phyloP scores from a whole-genome alignment of 2,888 invertebrate genomes.

The Drosophila siamana region DNA sequence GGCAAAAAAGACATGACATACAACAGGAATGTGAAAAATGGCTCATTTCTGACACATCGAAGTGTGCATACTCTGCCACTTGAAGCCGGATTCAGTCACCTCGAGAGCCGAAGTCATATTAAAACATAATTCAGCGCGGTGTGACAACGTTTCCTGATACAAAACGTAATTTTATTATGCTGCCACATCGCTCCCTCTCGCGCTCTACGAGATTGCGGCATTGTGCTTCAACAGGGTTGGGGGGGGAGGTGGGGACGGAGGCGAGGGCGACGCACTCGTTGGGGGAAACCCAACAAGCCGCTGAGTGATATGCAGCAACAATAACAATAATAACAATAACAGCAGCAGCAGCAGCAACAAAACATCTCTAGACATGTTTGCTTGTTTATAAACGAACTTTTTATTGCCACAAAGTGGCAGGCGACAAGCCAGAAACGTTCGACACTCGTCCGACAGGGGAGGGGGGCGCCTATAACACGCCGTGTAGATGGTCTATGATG shows the following conservation, averaged over 20 bases:
- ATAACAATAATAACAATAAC: slow-evolving; percentile 40
- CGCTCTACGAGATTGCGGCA: slow-evolving; percentile 2
- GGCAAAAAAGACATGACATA: slow-evolving; percentile 24
- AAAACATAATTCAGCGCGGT: background rate
- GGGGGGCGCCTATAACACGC: too few relatives aligned
- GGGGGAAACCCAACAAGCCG: slow-evolving; percentile 57
- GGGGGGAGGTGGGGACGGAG: background rate
- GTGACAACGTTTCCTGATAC: background rate
- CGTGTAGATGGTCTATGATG: background rate
- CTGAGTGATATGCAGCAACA: slow-evolving; percentile 63
- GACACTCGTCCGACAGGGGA: slow-evolving; percentile 9
- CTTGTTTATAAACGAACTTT: slow-evolving; percentile 77
- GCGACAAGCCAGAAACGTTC: slow-evolving; percentile 65
- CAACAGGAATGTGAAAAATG: slow-evolving; percentile 28
- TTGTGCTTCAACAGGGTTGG: slow-evolving; percentile 4
- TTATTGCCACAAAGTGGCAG: slow-evolving; percentile 76
- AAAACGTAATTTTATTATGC: slow-evolving; percentile 22
- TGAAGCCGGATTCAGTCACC: too few relatives aligned
- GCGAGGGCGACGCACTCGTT: slow-evolving; percentile 26
- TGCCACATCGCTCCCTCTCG: background rate
- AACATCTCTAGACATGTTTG: slow-evolving; percentile 64
- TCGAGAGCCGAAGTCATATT: background rate
- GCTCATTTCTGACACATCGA: slow-evolving; percentile 21
- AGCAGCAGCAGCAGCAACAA: slow-evolving; percentile 34
- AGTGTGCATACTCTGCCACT: slow-evolving; percentile 16